phyloP scores from a whole-genome alignment of 2,113 vertebrate genomes.

The Eidolon helvum region DNA sequence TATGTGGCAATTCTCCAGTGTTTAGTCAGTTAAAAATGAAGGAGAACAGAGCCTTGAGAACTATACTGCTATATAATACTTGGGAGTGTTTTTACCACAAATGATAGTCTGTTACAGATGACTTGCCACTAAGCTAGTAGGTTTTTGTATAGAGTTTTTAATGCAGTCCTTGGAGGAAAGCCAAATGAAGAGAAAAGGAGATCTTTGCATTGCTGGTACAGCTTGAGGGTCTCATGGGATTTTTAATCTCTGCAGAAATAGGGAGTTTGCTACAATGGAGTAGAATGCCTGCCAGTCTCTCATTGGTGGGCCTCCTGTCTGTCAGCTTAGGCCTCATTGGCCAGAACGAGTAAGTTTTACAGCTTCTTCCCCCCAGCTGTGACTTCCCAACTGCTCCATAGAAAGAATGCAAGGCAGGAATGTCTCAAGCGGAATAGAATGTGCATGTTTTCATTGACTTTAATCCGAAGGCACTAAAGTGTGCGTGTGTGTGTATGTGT shows the following conservation, averaged over 20 bases:
- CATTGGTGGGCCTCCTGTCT: conserved; percentile 14
- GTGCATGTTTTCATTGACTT: conserved; percentile 55
- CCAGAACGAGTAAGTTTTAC: conserved; percentile 25
- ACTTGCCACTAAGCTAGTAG: not conserved
- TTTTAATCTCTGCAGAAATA: conserved; percentile 30
- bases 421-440: conserved; percentile 55
- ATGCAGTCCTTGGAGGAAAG: not conserved
- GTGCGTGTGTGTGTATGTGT: conserved; percentile 5
- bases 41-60: conserved; percentile 14
- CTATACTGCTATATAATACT: not conserved
- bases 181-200: conserved; percentile 23
- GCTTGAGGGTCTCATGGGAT: not conserved
- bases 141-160: conserved; percentile 17
- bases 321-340: not conserved
- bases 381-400: conserved; percentile 59
- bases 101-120: not conserved
- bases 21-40: conserved; percentile 4
- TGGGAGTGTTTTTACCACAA: not conserved
- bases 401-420: conserved; percentile 73
- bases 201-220: conserved; percentile 36
- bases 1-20: not conserved
- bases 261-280: not conserved
- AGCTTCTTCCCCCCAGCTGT: conserved; percentile 19
- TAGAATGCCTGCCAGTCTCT: not conserved
- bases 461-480: conserved; percentile 58